phyloP scores from a whole-genome alignment of 2,888 invertebrate species.

The Parnassius mnemosyne region DNA sequence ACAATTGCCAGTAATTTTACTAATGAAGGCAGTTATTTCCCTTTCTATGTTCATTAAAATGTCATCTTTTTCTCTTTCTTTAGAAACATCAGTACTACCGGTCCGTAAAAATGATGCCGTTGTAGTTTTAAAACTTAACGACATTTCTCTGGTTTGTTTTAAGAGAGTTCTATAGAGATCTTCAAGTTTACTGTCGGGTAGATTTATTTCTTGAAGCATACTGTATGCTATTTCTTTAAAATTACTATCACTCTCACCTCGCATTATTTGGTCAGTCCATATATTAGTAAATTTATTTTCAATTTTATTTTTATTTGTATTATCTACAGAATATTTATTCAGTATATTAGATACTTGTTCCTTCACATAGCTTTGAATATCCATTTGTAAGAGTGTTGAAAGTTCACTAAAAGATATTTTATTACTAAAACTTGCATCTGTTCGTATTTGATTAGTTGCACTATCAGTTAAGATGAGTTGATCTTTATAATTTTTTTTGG shows the following conservation, averaged over 20 bases:
- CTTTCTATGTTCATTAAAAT: constrained; percentile 7
- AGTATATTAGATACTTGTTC: constrained; percentile 10
- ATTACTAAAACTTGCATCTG: background rate
- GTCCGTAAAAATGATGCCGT: background rate
- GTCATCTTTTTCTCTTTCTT: background rate
- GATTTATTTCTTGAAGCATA: constrained; percentile 13
- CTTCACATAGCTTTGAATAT: constrained; percentile 13
- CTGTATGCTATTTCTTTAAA: constrained; percentile 14
- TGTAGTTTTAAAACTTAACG: constrained; percentile 16
- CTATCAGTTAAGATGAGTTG: background rate
- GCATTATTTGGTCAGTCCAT: constrained; percentile 18
- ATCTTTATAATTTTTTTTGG: constrained; percentile 5
- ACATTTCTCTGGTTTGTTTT: constrained; percentile 6
- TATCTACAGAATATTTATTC: constrained; percentile 1
- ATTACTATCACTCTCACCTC: constrained; percentile 4
- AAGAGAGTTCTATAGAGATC: constrained; percentile 18
- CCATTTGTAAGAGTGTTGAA: background rate
- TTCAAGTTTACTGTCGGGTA: constrained; percentile 15
- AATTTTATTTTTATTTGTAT: constrained; percentile 3
- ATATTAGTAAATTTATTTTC: constrained; percentile 16
- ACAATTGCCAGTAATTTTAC: constrained; percentile 2
- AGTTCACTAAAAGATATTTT: background rate
- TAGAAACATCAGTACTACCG: background rate
- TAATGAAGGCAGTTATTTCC: constrained; percentile 13
- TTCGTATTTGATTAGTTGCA: background rate